Base-by-base conservation (phyloP, 92 coral and sea anemone species). In the Actinernus sp. region DNA sequence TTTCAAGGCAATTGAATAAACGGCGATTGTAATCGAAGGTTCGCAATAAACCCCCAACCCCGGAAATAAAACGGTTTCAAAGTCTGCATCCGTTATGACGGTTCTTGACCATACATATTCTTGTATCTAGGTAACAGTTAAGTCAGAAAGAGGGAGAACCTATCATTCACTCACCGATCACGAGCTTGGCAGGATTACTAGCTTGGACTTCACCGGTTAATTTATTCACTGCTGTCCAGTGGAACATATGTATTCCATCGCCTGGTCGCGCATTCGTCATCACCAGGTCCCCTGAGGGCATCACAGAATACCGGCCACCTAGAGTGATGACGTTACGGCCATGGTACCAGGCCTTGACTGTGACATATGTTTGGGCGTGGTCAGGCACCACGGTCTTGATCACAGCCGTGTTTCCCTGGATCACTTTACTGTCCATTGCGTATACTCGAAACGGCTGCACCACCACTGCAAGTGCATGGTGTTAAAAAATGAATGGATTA, bases 241-340 rank as follows among this genome's bases (percentile, higher is more conserved):
- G 87, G 59, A 71, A 94, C 83, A 77, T 61, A 8, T 55, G 17
- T 17, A 8, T 26, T 5, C 78, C 59, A 41, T 91, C 92, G 2
- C 63, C 76, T 27, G 23, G 59, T 22, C 83, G 69, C 26, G 82
- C 96, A 33, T 89, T 89, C 16, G 86, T 82, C 10, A 94, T 91
- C 8, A 94, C 86, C 59, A 94, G 74, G 49, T 94, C 86, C 55
- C 97, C 97, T 16, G 98, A 91, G 20, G 98, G 97, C 89, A 90
- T 81, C 26, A 90, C 64, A 7, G 74, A 78, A 52, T 70, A 81
- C 49, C 87, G 85, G 28, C 93, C 97, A 11, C 97, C 96, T 21
- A 86, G 49, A 17, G 68, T 55, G 53, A 82, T 65, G 14, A 61
- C 61, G 25, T 71, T 39, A 16, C 78, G 83, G 6, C 82, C 81